Conservation (phyloP, 2,797 vertebrate genomes). For the Silurus lanzhouensis region DNA sequence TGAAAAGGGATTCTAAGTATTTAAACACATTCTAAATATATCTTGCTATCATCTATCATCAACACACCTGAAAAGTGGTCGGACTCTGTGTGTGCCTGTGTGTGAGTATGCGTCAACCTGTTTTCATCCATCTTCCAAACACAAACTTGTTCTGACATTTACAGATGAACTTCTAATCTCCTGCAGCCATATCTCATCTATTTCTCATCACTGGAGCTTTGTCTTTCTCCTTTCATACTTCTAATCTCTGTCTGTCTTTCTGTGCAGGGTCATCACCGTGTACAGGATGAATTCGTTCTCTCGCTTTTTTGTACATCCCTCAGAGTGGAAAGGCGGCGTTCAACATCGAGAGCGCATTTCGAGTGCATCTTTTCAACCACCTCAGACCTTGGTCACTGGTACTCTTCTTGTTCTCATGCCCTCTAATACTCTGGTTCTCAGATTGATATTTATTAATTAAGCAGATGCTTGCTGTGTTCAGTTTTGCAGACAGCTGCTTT, state of each 20-base stretch:
- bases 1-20: neutral
- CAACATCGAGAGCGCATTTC: conserved; percentile 63
- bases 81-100: neutral
- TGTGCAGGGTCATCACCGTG: conserved; percentile 72
- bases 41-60: neutral
- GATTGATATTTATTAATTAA: conserved; percentile 23
- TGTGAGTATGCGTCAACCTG: neutral
- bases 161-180: conserved; percentile 15
- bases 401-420: conserved; percentile 10
- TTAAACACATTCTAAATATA: no score
- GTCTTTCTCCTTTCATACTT: neutral
- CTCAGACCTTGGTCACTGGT: conserved; percentile 76
- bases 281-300: conserved; percentile 71
- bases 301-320: conserved; percentile 71
- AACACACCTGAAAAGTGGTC: neutral
- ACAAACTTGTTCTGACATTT: conserved; percentile 15
- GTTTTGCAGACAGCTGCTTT: conserved; percentile 11
- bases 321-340: conserved; percentile 75
- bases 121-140: conserved; percentile 8
- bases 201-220: conserved; percentile 13
- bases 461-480: neutral
- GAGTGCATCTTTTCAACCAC: conserved; percentile 74
- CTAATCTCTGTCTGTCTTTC: neutral
- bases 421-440: neutral
- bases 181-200: conserved; percentile 32